Evolutionary conservation across 2,113 vertebrate genomes (phyloP).

Genomic region (Morone saxatilis): DNA sequence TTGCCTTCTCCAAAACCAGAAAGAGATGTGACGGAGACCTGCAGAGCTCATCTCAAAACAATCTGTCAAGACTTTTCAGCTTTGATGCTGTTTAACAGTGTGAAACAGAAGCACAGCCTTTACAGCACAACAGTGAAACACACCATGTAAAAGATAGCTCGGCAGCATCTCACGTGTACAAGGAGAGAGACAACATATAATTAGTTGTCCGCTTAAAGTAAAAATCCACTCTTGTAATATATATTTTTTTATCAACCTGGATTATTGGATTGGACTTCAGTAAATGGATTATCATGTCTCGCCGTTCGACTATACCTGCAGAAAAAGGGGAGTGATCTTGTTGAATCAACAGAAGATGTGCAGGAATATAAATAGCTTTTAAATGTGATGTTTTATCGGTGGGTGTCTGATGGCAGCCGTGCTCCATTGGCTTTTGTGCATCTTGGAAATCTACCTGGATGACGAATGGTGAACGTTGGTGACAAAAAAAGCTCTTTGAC

Average conservation of each 20-base stretch:
- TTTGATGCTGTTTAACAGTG: constrained; percentile 66
- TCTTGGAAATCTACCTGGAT: not conserved
- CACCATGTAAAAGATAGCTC: constrained; percentile 66
- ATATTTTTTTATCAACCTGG: not conserved
- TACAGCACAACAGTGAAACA: constrained; percentile 68
- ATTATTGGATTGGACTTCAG: not conserved
- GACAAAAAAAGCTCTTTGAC: not conserved
- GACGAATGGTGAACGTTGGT: not conserved
- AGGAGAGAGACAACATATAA: not conserved
- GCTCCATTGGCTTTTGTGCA: not conserved
- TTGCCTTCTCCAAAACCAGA: constrained; percentile 15
- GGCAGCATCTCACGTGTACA: not conserved
- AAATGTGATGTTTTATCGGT: constrained; percentile 25
- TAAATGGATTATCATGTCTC: not conserved
- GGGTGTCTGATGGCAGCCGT: not conserved
- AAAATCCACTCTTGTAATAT: not conserved
- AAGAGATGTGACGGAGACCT: constrained; percentile 30
- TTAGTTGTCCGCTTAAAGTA: not conserved
- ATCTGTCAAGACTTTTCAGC: constrained; percentile 65
- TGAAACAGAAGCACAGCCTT: constrained; percentile 74
- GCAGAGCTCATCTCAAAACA: constrained; percentile 44
- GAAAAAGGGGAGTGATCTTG: not conserved
- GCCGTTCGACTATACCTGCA: not conserved
- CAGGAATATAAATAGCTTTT: constrained; percentile 2
- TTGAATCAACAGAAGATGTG: constrained; percentile 16